Evolutionary conservation across 1,140 invertebrate species (phyloP), one percentile per base, ranked within the genome.

Genomic region (Aphelinus certus): DNA sequence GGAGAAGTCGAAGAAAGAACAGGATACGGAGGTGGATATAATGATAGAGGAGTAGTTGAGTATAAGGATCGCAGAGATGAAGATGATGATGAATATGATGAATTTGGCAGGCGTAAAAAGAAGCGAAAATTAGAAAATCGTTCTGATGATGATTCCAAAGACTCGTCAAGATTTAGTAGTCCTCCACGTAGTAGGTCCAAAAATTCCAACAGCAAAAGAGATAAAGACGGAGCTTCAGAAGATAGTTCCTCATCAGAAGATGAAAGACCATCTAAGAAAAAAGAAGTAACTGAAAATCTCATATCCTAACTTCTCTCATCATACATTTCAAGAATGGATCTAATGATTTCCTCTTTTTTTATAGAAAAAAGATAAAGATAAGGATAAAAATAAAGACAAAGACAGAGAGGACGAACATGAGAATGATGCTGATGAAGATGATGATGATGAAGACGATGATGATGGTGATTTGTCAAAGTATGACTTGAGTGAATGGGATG

Each of bases 51-150:
- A 55, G 92, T 95, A 2, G 96, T 98, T 6, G 97, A 98, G 83
- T 98, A 98, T 81, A 95, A 96, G 78, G 92, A 96, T 81, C 89
- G 95, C 66, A 90, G 93, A 73, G 92, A 95, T 47, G 96, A 96
- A 4, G 95, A 95, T 61, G 94, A 95, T 78, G 96, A 96, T 84
- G 96, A 98, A 86, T 98, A 96, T 84, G 97, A 98, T 87, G 97
- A 98, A 86, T 98, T 98, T 91, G 97, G 97, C 1, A 89, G 97
- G 56, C 92, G 92, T 76, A 97, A 94, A 86, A 98, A 97, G 84
- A 92, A 91, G 79, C 88, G 89, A 79, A 89, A 89, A 80, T 82
- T 84, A 60, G 87, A 89, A 80, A 88, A 81, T 80, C 82, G 83
- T 49, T 84, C 84, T 3, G 84, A 88, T 69, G 85, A 85, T 70